Percentiles rank a stretch among this genome's conserved stretches.
phyloP scores from a whole-genome alignment of 2,113 vertebrate species.

The Stegastes partitus region DNA sequence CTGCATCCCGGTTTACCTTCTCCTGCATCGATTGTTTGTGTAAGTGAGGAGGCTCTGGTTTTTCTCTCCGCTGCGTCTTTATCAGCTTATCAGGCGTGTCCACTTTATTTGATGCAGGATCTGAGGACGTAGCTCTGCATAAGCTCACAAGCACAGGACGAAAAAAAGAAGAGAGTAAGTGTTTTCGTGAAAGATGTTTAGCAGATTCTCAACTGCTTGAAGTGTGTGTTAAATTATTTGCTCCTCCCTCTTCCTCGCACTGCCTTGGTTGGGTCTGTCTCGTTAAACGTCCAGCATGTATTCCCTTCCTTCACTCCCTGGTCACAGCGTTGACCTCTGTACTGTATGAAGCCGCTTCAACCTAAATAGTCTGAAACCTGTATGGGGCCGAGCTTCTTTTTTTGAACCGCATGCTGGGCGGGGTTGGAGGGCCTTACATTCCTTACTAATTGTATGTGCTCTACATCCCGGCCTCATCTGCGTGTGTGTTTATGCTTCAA shows the following conservation, averaged over 20 bases:
- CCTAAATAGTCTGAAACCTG: constrained; percentile 9
- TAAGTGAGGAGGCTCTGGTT: constrained; percentile 39
- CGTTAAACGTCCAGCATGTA: neutral
- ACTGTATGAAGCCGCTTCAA: neutral
- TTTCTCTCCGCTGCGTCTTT: constrained; percentile 58
- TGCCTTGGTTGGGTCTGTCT: constrained; percentile 31
- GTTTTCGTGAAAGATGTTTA: constrained; percentile 18
- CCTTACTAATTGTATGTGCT: constrained; percentile 71
- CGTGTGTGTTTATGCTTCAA: constrained; percentile 21
- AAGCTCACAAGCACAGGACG: constrained; percentile 3
- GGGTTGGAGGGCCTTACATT: constrained; percentile 58
- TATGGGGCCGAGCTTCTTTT: constrained; percentile 13
- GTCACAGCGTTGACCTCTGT: neutral
- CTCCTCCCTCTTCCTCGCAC: constrained; percentile 6
- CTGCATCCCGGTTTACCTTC: constrained; percentile 30
- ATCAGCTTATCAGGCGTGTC: constrained; percentile 65
- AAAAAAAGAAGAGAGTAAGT: neutral
- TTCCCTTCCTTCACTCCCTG: neutral
- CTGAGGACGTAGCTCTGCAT: constrained; percentile 32
- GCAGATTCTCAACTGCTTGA: constrained; percentile 7
- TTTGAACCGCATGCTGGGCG: constrained; percentile 40
- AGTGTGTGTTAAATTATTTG: neutral
- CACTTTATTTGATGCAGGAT: constrained; percentile 63
- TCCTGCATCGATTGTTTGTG: constrained; percentile 12
- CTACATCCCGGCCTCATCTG: constrained; percentile 17